Evolutionary conservation across 92 coral and sea anemone genomes (phyloP).

Genomic region (Epizoanthus fatuus): DNA sequence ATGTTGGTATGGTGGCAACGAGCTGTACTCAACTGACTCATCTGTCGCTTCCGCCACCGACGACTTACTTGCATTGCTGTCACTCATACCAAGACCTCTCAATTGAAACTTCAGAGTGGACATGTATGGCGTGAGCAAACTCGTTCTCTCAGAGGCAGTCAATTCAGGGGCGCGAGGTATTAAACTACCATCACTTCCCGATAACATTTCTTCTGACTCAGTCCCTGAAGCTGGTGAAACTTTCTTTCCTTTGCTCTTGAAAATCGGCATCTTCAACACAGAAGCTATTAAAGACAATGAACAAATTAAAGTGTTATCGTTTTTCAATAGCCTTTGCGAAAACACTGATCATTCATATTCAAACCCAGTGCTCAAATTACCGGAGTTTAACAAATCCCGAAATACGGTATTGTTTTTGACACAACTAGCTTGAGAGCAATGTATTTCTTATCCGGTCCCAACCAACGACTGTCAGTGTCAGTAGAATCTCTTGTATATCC

Average conservation of each 20-base stretch:
- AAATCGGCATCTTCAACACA: slow-evolving; percentile 5
- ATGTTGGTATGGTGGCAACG: slow-evolving; percentile 53
- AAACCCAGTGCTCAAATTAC: not conserved
- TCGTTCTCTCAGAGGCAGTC: not conserved
- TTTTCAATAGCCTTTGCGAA: not conserved
- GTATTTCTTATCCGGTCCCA: not conserved
- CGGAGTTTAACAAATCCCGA: not conserved
- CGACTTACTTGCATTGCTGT: not conserved
- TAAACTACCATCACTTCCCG: not conserved
- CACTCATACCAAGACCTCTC: slow-evolving; percentile 33
- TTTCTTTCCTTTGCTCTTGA: slow-evolving; percentile 6
- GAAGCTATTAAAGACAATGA: not conserved
- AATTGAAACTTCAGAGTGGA: slow-evolving; percentile 56
- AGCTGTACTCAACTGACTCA: slow-evolving; percentile 28
- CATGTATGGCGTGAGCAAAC: slow-evolving; percentile 36
- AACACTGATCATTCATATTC: slow-evolving; percentile 2
- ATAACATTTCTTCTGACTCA: not conserved
- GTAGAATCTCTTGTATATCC: not conserved
- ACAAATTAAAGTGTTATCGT: not conserved
- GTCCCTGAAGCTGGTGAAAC: not conserved
- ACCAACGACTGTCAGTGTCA: not conserved
- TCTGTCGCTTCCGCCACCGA: not conserved
- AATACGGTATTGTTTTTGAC: not conserved
- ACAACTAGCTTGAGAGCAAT: not conserved
- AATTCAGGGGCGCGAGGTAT: not conserved